Percentiles rank a stretch among this genome's conserved stretches.
These are phyloP conservation scores for Ylistrum balloti DNA, from an alignment of 1,140 invertebrate genomes.

Conservation along the genomic window DNA sequence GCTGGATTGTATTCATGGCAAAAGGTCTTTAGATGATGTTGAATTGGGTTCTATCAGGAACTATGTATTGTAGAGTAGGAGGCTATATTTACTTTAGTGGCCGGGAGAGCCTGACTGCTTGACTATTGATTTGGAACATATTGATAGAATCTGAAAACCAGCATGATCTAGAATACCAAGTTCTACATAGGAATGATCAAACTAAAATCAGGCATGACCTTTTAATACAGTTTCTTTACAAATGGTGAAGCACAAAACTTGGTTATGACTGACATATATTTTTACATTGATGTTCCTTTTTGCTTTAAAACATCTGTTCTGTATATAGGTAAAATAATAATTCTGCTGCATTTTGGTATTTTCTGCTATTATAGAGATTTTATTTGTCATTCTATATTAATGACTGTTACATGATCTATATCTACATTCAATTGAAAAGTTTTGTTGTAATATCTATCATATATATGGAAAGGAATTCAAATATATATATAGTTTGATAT, in stretches of 20 bases:
- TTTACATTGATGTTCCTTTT: neutral
- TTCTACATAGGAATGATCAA: neutral
- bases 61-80: no score
- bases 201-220: neutral
- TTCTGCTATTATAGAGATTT: neutral
- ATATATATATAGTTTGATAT: neutral
- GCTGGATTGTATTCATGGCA: no score
- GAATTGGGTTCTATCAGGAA: no score
- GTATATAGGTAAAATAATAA: neutral
- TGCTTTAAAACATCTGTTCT: neutral
- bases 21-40: no score
- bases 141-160: neutral
- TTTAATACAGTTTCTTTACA: neutral
- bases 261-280: neutral
- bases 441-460: neutral
- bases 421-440: neutral
- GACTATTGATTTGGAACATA: conserved; percentile 7
- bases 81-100: no score
- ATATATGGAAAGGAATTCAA: neutral
- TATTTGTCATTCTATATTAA: neutral
- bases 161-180: neutral
- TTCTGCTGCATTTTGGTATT: neutral
- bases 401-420: neutral
- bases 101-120: no score
- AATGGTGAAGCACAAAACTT: neutral